These are phyloP conservation scores for Salminus brasiliensis DNA, from an alignment of 2,113 vertebrate species.

Conservation along the genomic window DNA sequence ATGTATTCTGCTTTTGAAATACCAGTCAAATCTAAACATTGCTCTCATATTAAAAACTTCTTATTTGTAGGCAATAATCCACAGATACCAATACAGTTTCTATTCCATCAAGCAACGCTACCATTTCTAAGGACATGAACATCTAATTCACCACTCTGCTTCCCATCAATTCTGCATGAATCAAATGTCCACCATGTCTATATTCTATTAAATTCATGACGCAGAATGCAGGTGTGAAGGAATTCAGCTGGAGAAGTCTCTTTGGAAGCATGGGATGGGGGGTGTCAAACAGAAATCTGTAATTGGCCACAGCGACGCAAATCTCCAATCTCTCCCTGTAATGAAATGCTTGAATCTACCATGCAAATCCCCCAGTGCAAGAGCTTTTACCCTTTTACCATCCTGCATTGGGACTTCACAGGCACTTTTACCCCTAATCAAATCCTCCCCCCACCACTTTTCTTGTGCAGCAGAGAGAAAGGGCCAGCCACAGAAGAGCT, in stretches of 20 bases:
- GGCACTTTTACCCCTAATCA: background rate
- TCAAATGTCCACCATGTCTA: background rate
- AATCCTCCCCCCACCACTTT: background rate
- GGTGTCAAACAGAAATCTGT: conserved; percentile 6
- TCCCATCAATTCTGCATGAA: background rate
- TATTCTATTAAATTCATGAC: conserved; percentile 43
- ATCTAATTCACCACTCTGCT: background rate
- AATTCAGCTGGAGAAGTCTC: background rate
- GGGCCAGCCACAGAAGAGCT: background rate
- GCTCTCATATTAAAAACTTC: no score
- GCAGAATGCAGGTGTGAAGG: background rate
- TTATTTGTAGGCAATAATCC: no score
- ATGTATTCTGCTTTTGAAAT: no score
- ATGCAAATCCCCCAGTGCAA: conserved; percentile 4
- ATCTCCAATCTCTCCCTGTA: conserved; percentile 30
- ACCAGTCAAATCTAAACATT: no score
- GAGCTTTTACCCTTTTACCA: conserved; percentile 5
- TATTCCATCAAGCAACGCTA: no score
- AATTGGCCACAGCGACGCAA: conserved; percentile 11
- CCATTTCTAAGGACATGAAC: no score
- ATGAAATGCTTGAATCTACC: background rate
- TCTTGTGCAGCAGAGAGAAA: background rate
- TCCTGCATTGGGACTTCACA: conserved; percentile 1
- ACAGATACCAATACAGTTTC: no score
- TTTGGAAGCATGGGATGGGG: background rate